phyloP scores from a whole-genome alignment of 2,888 invertebrate species.

The Ennomos erosarius region DNA sequence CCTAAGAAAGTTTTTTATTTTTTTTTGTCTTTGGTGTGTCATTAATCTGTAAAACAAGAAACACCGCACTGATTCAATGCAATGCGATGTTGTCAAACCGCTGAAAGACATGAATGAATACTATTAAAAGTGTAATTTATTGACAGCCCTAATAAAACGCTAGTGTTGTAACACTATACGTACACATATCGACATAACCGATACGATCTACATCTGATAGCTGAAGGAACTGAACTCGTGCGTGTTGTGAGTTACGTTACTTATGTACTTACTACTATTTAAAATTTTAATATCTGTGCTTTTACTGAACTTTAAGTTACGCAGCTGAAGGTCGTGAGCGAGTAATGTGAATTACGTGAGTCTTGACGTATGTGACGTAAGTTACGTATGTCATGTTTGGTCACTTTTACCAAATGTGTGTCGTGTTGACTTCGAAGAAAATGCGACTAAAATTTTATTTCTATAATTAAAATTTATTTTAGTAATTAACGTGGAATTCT shows the following conservation, averaged over 20 bases:
- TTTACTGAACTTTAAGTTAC: background rate
- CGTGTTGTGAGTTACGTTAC: conserved; percentile 15
- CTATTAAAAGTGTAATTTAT: too few species aligned
- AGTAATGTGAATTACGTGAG: too few species aligned
- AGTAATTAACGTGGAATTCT: too few species aligned
- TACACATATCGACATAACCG: conserved; percentile 8
- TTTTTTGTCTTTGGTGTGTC: too few species aligned
- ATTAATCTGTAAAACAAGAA: too few species aligned
- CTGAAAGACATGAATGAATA: too few species aligned
- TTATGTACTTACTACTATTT: too few species aligned
- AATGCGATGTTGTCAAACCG: too few species aligned
- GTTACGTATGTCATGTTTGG: conserved; percentile 1
- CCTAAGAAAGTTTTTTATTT: too few species aligned
- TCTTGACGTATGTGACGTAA: background rate
- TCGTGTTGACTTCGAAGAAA: background rate
- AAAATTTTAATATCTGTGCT: too few species aligned
- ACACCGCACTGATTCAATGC: too few species aligned
- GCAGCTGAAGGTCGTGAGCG: conserved; percentile 6
- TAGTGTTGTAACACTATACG: conserved; percentile 4
- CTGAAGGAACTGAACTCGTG: conserved; percentile 13
- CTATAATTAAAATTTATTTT: too few species aligned
- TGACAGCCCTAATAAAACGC: background rate
- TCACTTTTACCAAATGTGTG: background rate
- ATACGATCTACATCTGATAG: conserved; percentile 27
- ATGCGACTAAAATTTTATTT: background rate